Conservation (phyloP, 2,797 vertebrate species). For the Orestias chungarensis region DNA sequence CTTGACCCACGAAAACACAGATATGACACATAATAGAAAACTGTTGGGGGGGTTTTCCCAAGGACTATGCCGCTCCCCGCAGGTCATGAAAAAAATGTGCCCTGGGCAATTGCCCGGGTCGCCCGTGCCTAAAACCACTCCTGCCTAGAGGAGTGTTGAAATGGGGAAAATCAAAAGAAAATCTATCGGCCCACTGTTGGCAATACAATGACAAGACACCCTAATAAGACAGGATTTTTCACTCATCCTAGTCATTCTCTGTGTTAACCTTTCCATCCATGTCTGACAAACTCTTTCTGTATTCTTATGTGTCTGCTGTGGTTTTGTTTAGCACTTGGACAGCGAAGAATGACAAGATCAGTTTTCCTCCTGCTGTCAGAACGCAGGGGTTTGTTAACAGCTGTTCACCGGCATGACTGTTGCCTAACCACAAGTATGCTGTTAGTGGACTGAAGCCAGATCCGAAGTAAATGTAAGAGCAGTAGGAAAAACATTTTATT, state of each 20-base stretch:
- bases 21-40: too few relatives aligned
- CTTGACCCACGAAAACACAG: too few relatives aligned
- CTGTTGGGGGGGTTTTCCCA: too few relatives aligned
- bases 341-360: not conserved
- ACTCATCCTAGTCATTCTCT: not conserved
- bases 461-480: constrained; percentile 8
- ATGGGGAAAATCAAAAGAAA: too few relatives aligned
- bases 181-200: constrained; percentile 38
- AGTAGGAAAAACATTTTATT: not conserved
- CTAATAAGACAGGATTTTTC: not conserved
- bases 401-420: constrained; percentile 8
- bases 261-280: constrained; percentile 1
- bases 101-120: too few relatives aligned
- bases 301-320: constrained; percentile 8
- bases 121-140: too few relatives aligned
- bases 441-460: constrained; percentile 13
- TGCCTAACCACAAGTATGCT: constrained; percentile 24
- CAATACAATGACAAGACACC: constrained; percentile 12
- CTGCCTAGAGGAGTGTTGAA: too few relatives aligned
- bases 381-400: constrained; percentile 16
- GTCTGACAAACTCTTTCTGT: not conserved
- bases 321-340: constrained; percentile 3
- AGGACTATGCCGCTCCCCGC: too few relatives aligned
- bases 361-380: constrained; percentile 8
- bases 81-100: too few relatives aligned